Percentiles rank a stretch among this genome's conserved stretches.
phyloP scores from a whole-genome alignment of 2,888 invertebrate genomes.

The Troides aeacus region DNA sequence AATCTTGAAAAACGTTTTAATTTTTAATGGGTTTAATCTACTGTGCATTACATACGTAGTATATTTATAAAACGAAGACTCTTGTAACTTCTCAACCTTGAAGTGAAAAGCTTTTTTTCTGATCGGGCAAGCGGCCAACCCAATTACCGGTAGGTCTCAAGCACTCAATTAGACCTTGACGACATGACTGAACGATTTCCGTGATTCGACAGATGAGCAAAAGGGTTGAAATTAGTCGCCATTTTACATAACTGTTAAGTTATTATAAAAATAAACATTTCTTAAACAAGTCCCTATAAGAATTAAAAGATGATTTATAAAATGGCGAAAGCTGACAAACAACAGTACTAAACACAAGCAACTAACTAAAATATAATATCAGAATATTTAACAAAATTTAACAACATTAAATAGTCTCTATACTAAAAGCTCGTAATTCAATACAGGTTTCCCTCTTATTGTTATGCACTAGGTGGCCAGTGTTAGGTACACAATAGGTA shows the following conservation, averaged over 20 bases:
- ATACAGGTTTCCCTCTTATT: constrained; percentile 21
- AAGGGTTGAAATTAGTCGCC: not conserved
- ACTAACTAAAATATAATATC: not conserved
- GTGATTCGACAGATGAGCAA: not conserved
- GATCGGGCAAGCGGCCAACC: constrained; percentile 20
- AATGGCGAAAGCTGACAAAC: no score
- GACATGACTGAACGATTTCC: constrained; percentile 5
- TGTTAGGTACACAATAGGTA: constrained; percentile 16
- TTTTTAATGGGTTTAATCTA: not conserved
- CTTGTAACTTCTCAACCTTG: constrained; percentile 6
- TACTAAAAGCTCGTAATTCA: constrained; percentile 9
- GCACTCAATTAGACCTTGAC: constrained; percentile 12
- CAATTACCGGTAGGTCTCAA: constrained; percentile 7
- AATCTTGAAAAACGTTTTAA: not conserved
- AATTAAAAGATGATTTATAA: not conserved
- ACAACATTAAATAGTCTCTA: not conserved
- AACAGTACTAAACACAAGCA: not conserved
- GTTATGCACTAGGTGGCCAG: constrained; percentile 16
- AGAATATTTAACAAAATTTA: not conserved
- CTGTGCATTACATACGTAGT: not conserved
- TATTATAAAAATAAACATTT: no score
- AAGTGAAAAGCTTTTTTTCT: constrained; percentile 13
- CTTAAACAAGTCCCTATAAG: not conserved
- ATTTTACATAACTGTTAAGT: not conserved
- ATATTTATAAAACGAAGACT: constrained; percentile 8